Evolutionary conservation across 2,888 invertebrate species (phyloP), one percentile per base, ranked within the genome.

Genomic region (Mesorhabditis belari): DNA sequence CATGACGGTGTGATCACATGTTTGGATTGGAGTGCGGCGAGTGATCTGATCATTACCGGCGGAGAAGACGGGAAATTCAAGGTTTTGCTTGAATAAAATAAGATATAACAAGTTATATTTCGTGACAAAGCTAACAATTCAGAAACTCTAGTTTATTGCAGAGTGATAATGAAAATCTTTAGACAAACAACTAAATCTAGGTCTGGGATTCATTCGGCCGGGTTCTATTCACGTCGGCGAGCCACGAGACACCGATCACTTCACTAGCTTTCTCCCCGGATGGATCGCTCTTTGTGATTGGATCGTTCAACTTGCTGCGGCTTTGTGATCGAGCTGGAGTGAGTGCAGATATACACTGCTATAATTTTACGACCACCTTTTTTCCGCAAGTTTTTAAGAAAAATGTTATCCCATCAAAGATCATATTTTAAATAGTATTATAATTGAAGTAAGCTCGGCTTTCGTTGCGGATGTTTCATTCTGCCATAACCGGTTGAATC

Each of bases 241-340:
- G 87, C 21, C 91, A 92, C 81, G 91, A 92, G 72, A 89, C 91
- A 83, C 92, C 95, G 0, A 89, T 98, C 57, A 92, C 92, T 0
- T 87, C 91, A 24, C 85, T 94, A 1, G 87, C 90, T 56, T 98
- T 95, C 90, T 88, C 90, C 53, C 90, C 91, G 0, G 88, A 89
- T 72, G 95, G 95, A 3, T 90, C 90, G 77, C 85, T 91, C 66
- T 92, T 95, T 81, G 89, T 91, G 50, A 88, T 95, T 53, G 95
- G 94, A 19, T 90, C 92, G 9, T 96, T 89, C 81, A 94, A 95
- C 82, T 89, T 91, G 12, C 85, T 98, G 12, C 86, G 92, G 61
- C 85, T 98, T 0, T 96, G 96, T 82, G 93, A 93, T 82, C 89
- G 89, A 81, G 89, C 89, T 62, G 96, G 96, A 71, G 94, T 94